Percentiles rank a stretch among this genome's conserved stretches.
Conservation (phyloP, 2,888 invertebrate genomes). For the Electrophaes corylata region DNA sequence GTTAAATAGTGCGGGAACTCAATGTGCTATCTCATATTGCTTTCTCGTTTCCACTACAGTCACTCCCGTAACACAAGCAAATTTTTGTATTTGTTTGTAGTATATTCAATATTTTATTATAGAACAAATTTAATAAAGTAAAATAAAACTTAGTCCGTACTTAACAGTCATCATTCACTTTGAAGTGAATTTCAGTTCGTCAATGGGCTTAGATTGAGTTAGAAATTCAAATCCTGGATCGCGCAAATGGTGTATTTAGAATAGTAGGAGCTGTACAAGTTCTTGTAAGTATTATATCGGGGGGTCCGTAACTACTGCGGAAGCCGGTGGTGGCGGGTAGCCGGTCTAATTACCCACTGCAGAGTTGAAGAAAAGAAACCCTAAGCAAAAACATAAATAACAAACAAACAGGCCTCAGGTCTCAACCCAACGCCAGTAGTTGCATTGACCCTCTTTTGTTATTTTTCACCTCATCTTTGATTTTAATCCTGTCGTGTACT, state of each 20-base stretch:
- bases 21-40: no score
- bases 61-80: no score
- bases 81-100: no score
- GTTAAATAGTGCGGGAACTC: no score
- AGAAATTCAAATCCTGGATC: slow-evolving; percentile 20
- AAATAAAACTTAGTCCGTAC: no score
- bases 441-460: slow-evolving; percentile 16
- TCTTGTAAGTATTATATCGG: background rate
- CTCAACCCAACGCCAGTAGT: slow-evolving; percentile 17
- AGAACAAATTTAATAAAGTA: no score
- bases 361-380: background rate
- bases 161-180: no score
- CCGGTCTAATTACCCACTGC: slow-evolving; percentile 20
- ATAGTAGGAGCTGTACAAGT: background rate
- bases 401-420: slow-evolving; percentile 5
- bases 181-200: no score
- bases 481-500: no score
- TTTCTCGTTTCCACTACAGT: no score
- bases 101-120: no score
- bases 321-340: slow-evolving; percentile 18
- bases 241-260: slow-evolving; percentile 18
- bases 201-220: background rate
- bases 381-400: background rate
- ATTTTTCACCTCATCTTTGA: no score
- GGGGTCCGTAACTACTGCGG: slow-evolving; percentile 26